A percentile compares a stretch with the other conserved stretches of the same genome.
These are phyloP conservation scores for Novumbra hubbsi DNA, from an alignment of 2,797 vertebrate species.

Conservation along the genomic window DNA sequence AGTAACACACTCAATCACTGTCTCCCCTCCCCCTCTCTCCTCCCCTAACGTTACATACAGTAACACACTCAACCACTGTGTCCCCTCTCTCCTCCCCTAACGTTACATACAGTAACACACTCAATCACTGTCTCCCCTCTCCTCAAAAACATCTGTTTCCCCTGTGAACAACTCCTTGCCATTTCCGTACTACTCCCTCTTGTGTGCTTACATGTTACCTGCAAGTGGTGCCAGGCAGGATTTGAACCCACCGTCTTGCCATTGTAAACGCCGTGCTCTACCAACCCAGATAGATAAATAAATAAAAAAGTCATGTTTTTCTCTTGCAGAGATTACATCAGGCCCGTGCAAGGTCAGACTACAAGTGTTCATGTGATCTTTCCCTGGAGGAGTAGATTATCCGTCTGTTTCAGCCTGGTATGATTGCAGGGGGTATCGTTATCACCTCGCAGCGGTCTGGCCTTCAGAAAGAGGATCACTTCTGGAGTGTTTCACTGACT, in stretches of 20 bases:
- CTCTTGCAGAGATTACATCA: conserved; percentile 38
- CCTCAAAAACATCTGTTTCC: neutral
- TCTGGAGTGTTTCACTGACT: neutral
- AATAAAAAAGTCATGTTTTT: neutral
- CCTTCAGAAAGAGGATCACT: neutral
- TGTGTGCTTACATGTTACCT: no score
- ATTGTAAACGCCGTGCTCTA: no score
- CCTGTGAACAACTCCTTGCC: neutral
- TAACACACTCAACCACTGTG: neutral
- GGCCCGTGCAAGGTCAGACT: conserved; percentile 50
- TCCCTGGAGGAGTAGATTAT: conserved; percentile 23
- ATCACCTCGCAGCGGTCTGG: neutral
- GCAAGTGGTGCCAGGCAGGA: no score
- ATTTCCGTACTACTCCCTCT: neutral
- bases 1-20: neutral
- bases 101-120: neutral
- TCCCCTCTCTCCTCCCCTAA: neutral
- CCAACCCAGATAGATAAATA: no score
- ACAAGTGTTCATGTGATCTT: conserved; percentile 24
- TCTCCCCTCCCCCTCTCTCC: neutral
- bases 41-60: neutral
- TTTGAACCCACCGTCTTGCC: no score
- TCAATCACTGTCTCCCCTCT: neutral
- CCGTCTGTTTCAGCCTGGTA: neutral
- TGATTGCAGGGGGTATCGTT: neutral